These are phyloP conservation scores for Rhopilema esculentum DNA, from an alignment of 30 jellyfish, hydroid and myxozoan species.

Conservation along the genomic window DNA sequence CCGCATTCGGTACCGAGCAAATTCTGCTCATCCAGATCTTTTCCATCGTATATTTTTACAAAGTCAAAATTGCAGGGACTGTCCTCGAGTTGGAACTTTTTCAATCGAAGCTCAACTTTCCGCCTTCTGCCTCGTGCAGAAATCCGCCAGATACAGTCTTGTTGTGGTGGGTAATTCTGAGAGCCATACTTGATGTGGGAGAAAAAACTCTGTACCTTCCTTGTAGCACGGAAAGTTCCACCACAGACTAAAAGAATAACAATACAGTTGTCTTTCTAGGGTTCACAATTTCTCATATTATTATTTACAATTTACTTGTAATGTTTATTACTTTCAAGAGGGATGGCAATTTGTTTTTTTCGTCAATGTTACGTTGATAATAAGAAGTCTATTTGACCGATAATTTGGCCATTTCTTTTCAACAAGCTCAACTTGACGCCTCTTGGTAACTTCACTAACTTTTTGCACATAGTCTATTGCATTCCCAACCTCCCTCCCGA, in stretches of 20 bases:
- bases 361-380: no score
- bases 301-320: no score
- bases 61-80: conserved; percentile 76
- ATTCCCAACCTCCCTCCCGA: no score
- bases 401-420: no score
- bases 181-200: conserved; percentile 59
- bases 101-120: conserved; percentile 39
- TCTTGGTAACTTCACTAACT: no score
- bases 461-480: no score
- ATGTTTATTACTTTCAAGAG: no score
- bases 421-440: no score
- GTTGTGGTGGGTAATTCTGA: conserved; percentile 55
- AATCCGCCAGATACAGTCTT: conserved; percentile 67
- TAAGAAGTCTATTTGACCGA: no score
- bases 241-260: conserved; percentile 57
- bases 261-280: no score
- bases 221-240: conserved; percentile 52
- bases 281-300: no score
- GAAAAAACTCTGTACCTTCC: conserved; percentile 43
- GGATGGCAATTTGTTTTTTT: no score
- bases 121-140: conserved; percentile 43
- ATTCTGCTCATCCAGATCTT: conserved; percentile 5
- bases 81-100: conserved; percentile 64
- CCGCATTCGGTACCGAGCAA: conserved; percentile 67
- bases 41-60: conserved; percentile 73